phyloP scores from a whole-genome alignment of 2,113 vertebrate species.

The Elgaria multicarinata region DNA sequence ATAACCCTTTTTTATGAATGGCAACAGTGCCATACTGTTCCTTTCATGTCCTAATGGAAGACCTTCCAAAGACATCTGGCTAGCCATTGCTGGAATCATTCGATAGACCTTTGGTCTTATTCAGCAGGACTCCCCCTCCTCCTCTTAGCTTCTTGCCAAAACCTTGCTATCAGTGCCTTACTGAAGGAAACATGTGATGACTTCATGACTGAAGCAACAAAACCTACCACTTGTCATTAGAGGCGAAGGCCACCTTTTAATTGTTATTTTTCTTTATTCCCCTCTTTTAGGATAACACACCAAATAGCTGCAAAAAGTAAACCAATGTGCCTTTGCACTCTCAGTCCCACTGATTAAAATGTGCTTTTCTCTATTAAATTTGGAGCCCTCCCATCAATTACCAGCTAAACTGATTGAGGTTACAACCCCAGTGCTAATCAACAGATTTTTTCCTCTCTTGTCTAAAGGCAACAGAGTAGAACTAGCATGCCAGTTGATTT shows the following conservation, averaged over 20 bases:
- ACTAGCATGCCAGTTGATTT: neutral
- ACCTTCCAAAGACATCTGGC: neutral
- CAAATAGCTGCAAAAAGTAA: neutral
- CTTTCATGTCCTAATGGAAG: neutral
- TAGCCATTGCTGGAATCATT: neutral
- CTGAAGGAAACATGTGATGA: neutral
- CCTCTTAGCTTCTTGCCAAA: neutral
- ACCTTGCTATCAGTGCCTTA: no score
- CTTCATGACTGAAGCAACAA: neutral
- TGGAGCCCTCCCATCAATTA: neutral
- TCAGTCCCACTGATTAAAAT: neutral
- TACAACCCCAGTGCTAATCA: neutral
- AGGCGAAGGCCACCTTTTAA: neutral
- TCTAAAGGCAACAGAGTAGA: neutral
- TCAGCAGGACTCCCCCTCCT: neutral
- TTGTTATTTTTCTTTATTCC: neutral
- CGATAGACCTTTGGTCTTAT: neutral
- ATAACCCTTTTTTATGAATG: no score
- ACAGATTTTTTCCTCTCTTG: rapidly evolving
- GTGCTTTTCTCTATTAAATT: neutral
- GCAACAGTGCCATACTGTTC: neutral
- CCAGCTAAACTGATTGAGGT: neutral
- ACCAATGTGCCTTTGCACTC: neutral
- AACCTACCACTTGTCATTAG: neutral
- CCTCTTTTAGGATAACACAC: neutral